Evolutionary conservation across 2,888 invertebrate species (phyloP).

Genomic region (Chaetogeoica ovagalla): DNA sequence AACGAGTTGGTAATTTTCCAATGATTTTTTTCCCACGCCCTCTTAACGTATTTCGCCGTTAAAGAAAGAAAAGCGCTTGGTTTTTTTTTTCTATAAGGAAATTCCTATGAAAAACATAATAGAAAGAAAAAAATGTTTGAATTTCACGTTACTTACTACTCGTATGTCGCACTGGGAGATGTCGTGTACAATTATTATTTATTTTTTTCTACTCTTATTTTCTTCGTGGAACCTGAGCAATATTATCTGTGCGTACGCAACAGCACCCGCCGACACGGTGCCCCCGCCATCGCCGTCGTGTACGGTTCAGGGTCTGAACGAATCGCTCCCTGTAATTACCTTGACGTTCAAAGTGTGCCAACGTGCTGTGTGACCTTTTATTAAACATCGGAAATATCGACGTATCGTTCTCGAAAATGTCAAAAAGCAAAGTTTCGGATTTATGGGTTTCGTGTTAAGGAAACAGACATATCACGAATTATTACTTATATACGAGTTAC

Average conservation of each 20-base stretch:
- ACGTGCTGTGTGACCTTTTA: constrained; percentile 28
- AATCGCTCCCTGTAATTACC: constrained; percentile 37
- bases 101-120: too few relatives aligned
- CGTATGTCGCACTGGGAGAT: too few relatives aligned
- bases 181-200: neutral
- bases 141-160: too few relatives aligned
- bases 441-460: constrained; percentile 25
- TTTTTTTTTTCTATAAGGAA: too few relatives aligned
- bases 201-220: neutral
- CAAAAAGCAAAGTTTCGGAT: constrained; percentile 30
- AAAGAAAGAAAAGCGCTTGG: too few relatives aligned
- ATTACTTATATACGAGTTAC: neutral
- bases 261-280: constrained; percentile 18
- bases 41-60: too few relatives aligned
- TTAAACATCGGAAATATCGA: constrained; percentile 45
- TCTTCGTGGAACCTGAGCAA: constrained; percentile 8
- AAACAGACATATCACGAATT: neutral
- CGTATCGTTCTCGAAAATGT: constrained; percentile 34
- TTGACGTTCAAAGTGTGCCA: constrained; percentile 15
- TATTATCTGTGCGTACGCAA: constrained; percentile 21
- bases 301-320: constrained; percentile 15
- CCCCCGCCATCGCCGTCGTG: neutral
- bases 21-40: too few relatives aligned
- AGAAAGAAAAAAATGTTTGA: too few relatives aligned
- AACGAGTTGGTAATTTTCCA: too few relatives aligned